These are phyloP conservation scores for Megaceryle torquata DNA, from an alignment of 2,113 vertebrate genomes.

Conservation along the genomic window DNA sequence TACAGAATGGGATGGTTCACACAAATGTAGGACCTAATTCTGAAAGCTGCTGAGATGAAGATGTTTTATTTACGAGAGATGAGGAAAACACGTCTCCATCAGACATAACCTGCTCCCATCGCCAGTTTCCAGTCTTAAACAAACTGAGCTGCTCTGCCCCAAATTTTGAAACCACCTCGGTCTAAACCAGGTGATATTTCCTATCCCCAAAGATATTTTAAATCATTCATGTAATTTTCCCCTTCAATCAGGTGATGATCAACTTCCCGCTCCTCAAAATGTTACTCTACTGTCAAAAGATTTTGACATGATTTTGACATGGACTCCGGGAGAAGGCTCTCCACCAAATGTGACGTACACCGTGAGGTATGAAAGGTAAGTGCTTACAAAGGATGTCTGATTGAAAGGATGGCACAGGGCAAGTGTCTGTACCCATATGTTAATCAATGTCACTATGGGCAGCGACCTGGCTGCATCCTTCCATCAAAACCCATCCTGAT, in stretches of 20 bases:
- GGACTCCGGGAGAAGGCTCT: constrained; percentile 60
- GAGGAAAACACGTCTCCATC: not conserved
- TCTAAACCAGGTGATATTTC: not conserved
- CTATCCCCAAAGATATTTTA: not conserved
- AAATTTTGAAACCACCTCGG: not conserved
- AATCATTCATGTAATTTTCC: not conserved
- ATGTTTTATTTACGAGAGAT: not conserved
- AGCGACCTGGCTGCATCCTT: not conserved
- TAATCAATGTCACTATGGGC: not conserved
- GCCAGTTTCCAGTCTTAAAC: not conserved
- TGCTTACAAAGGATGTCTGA: not conserved
- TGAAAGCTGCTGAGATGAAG: not conserved
- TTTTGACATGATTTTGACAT: constrained; percentile 69
- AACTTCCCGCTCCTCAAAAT: constrained; percentile 48
- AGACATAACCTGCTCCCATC: not conserved
- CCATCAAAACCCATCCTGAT: not conserved
- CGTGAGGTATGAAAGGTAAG: constrained; percentile 67
- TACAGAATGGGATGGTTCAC: not conserved
- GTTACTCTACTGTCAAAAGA: constrained; percentile 62
- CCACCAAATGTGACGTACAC: constrained; percentile 48
- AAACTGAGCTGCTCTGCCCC: not conserved
- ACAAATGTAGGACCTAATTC: not conserved
- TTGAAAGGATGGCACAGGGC: not conserved
- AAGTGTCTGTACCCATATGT: not conserved
- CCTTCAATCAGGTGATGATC: constrained; percentile 23